phyloP scores from a whole-genome alignment of 1,140 invertebrate species.

The Melanaphis sacchari region DNA sequence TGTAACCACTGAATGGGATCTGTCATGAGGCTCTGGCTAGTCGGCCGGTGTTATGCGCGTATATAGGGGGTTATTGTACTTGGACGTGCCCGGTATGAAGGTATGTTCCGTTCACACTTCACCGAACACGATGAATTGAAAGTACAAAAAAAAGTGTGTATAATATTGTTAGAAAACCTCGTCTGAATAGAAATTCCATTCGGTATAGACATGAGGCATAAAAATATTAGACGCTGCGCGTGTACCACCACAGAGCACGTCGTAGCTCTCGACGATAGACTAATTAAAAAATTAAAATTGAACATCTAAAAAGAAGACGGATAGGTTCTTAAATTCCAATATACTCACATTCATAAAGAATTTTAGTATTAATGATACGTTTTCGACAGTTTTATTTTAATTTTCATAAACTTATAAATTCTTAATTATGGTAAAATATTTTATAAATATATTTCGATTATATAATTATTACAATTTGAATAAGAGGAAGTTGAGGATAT shows the following conservation, averaged over 20 bases:
- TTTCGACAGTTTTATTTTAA: background rate
- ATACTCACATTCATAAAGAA: background rate
- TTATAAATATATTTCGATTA: background rate
- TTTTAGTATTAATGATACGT: background rate
- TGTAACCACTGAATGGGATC: constrained; percentile 57
- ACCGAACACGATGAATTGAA: constrained; percentile 57
- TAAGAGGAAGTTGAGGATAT: background rate
- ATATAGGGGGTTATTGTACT: constrained; percentile 57
- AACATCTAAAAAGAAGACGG: background rate
- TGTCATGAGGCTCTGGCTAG: constrained; percentile 28
- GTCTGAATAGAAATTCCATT: constrained; percentile 57
- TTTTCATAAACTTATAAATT: background rate
- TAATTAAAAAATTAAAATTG: constrained; percentile 47
- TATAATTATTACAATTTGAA: too few species aligned
- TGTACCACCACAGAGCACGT: constrained; percentile 48
- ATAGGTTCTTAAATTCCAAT: background rate
- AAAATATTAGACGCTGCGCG: constrained; percentile 51
- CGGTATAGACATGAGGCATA: constrained; percentile 55
- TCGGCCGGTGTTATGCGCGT: constrained; percentile 30
- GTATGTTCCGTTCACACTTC: constrained; percentile 57
- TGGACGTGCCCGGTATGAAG: constrained; percentile 55
- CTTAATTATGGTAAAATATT: background rate
- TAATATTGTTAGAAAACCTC: constrained; percentile 47
- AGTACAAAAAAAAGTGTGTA: constrained; percentile 56
- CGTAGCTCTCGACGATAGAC: background rate